These are phyloP conservation scores for Oceanodroma tethys DNA, from an alignment of 2,113 vertebrate species.

Conservation along the genomic window DNA sequence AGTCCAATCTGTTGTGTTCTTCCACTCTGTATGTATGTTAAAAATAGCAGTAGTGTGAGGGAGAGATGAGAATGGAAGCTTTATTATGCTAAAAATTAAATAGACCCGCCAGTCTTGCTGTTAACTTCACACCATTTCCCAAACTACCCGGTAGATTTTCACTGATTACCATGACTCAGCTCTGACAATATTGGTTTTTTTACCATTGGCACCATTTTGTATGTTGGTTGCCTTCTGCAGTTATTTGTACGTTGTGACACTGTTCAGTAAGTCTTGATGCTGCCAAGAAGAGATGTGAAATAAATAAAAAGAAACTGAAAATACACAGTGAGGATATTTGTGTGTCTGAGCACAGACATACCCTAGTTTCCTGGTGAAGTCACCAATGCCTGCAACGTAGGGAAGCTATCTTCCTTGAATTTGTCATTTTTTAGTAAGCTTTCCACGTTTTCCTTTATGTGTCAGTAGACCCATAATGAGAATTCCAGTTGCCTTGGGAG, in stretches of 20 bases:
- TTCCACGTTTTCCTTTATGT: not conserved
- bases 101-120: not conserved
- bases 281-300: slow-evolving; percentile 3
- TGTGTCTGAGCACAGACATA: not conserved
- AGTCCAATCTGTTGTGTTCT: not conserved
- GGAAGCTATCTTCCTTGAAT: not conserved
- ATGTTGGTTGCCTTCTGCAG: not conserved
- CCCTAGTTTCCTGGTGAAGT: not conserved
- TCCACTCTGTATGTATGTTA: not conserved
- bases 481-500: not conserved
- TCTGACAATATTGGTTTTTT: not conserved
- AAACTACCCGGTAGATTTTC: not conserved
- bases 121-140: not conserved
- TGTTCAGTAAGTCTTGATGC: not conserved
- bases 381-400: not conserved
- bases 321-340: not conserved
- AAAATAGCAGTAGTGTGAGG: not conserved
- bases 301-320: not conserved
- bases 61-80: not conserved
- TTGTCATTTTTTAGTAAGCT: not conserved
- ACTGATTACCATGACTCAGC: not conserved
- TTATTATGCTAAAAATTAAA: not conserved
- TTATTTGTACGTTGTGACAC: not conserved
- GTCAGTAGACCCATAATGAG: not conserved
- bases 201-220: not conserved